These are phyloP conservation scores for Batillaria attramentaria DNA, from an alignment of 1,140 invertebrate species.

Conservation along the genomic window DNA sequence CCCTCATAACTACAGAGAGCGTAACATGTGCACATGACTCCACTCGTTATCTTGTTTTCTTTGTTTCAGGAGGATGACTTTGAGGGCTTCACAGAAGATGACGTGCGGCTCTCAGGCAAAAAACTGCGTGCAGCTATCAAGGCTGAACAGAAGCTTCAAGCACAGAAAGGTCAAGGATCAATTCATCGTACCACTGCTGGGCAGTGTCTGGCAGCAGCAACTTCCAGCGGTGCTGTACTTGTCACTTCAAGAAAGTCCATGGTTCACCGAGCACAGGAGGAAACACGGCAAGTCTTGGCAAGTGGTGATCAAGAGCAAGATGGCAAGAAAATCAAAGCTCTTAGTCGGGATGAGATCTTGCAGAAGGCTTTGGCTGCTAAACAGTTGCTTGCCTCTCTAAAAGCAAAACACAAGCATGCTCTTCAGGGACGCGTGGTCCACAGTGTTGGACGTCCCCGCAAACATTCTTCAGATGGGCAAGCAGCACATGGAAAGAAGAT, in stretches of 20 bases:
- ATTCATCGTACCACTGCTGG: too few species aligned
- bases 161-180: too few species aligned
- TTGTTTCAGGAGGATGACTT: conserved; percentile 71
- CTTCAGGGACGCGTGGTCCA: conserved; percentile 25
- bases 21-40: too few species aligned
- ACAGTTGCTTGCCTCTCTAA: conserved; percentile 24
- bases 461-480: not conserved
- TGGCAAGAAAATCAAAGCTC: not conserved
- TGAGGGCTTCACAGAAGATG: conserved; percentile 66
- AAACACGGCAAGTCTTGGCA: too few species aligned
- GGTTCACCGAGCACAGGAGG: too few species aligned
- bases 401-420: conserved; percentile 31
- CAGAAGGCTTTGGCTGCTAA: conserved; percentile 20
- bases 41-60: too few species aligned
- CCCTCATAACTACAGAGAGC: too few species aligned
- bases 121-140: conserved; percentile 41
- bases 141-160: conserved; percentile 32
- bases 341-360: not conserved
- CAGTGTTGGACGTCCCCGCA: conserved; percentile 15
- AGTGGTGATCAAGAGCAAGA: too few species aligned
- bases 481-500: not conserved
- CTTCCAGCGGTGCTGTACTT: too few species aligned
- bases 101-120: conserved; percentile 54
- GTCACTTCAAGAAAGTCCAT: too few species aligned
- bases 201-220: too few species aligned